Percentiles rank a stretch among this genome's conserved stretches.
phyloP scores from a whole-genome alignment of 2,113 vertebrate genomes.

The Proteles cristata region DNA sequence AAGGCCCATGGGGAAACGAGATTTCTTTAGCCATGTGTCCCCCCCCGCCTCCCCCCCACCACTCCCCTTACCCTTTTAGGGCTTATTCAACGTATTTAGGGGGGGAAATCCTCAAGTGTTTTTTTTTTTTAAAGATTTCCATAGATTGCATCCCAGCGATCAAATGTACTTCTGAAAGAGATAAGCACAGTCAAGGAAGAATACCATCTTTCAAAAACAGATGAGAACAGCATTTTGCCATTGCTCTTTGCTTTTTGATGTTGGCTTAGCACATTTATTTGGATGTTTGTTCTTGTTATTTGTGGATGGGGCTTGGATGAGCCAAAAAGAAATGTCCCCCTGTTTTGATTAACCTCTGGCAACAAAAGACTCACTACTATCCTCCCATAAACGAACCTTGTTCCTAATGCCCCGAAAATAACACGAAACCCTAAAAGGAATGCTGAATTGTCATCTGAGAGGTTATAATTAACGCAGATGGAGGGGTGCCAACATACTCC shows the following conservation, averaged over 20 bases:
- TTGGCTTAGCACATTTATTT: slow-evolving; percentile 47
- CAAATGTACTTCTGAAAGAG: slow-evolving; percentile 48
- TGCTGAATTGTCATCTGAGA: slow-evolving; percentile 9
- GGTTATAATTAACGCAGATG: slow-evolving; percentile 68
- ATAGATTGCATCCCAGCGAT: slow-evolving; percentile 48
- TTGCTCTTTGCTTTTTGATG: background rate
- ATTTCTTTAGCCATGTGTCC: slow-evolving; percentile 64
- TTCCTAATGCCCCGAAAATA: slow-evolving; percentile 56
- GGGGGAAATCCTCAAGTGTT: slow-evolving; percentile 36
- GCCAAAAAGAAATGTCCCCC: background rate
- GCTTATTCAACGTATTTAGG: slow-evolving; percentile 62
- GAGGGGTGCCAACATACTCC: slow-evolving; percentile 3
- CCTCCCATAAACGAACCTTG: background rate
- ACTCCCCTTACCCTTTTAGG: slow-evolving; percentile 40
- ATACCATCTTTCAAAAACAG: background rate
- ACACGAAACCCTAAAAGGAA: background rate
- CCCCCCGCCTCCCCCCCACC: background rate
- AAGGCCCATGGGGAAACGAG: slow-evolving; percentile 77
- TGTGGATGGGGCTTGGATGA: slow-evolving; percentile 13
- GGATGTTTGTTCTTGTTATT: slow-evolving; percentile 4
- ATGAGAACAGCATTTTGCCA: background rate
- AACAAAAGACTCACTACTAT: slow-evolving; percentile 28
- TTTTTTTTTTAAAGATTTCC: slow-evolving; percentile 31
- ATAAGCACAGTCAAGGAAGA: background rate
- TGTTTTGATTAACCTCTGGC: slow-evolving; percentile 38